Percentiles rank a stretch among this genome's conserved stretches.
phyloP scores from a whole-genome alignment of 2,797 vertebrate genomes.

The Natrix natrix region DNA sequence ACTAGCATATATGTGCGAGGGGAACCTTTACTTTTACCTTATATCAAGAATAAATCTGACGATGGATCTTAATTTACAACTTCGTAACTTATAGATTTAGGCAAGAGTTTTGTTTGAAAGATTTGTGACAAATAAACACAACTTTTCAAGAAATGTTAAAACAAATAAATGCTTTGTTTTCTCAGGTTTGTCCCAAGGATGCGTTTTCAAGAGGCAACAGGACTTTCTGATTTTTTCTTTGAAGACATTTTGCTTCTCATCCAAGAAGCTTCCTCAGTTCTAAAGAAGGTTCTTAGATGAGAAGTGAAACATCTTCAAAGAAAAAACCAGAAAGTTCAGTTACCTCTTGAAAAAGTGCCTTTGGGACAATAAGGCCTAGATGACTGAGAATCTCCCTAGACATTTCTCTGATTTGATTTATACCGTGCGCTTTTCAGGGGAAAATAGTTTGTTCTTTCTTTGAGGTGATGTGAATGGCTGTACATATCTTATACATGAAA shows the following conservation, averaged over 20 bases:
- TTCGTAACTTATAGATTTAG: neutral
- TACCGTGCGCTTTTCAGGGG: neutral
- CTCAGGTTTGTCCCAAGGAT: neutral
- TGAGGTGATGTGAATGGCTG: neutral
- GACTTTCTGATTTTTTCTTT: neutral
- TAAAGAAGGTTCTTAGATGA: no score
- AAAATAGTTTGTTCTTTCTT: neutral
- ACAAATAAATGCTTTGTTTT: neutral
- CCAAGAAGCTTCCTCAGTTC: neutral
- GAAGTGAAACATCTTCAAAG: no score
- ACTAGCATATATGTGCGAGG: no score
- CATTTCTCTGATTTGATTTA: neutral
- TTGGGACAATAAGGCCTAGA: no score
- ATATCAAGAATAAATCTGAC: neutral
- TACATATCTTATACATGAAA: neutral
- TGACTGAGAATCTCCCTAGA: no score
- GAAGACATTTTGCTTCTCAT: neutral
- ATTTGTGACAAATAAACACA: neutral
- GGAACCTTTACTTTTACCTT: neutral
- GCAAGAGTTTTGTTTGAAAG: neutral
- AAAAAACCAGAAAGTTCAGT: no score
- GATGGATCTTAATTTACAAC: neutral
- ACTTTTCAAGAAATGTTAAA: neutral
- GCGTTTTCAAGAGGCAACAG: no score
- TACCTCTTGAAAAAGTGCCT: no score